Conservation (phyloP, 1,140 invertebrate species). For the Temnothorax curvispinosus region DNA sequence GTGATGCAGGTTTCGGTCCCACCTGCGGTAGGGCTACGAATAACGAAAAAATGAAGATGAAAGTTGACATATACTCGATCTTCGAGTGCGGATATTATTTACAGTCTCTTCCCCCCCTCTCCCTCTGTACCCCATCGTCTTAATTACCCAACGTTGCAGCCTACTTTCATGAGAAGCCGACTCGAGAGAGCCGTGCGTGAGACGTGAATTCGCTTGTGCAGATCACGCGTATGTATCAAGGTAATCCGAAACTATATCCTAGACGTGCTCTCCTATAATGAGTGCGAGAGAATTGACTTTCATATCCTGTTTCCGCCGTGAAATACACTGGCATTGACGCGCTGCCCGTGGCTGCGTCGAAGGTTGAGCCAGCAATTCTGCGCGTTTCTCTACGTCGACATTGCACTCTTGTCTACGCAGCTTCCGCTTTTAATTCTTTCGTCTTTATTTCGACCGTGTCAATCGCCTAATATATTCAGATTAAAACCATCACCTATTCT, state of each 20-base stretch:
- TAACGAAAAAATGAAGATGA: conserved; percentile 78
- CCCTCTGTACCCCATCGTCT: neutral
- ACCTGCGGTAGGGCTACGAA: conserved; percentile 88
- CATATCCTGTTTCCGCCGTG: conserved; percentile 67
- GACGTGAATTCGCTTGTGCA: neutral
- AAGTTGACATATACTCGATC: conserved; percentile 51
- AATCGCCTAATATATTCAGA: neutral
- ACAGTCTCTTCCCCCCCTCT: neutral
- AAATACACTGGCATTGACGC: conserved; percentile 66
- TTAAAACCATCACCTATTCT: neutral
- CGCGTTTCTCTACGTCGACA: neutral
- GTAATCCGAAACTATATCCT: conserved; percentile 66
- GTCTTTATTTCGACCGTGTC: neutral
- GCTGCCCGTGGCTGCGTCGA: conserved; percentile 63
- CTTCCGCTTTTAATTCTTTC: conserved; percentile 20
- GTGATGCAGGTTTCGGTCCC: conserved; percentile 94
- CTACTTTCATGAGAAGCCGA: conserved; percentile 65
- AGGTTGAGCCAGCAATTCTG: conserved; percentile 46
- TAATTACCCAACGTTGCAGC: conserved; percentile 70
- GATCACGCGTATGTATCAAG: conserved; percentile 49
- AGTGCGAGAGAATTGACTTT: conserved; percentile 58
- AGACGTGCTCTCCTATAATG: conserved; percentile 14
- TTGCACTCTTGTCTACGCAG: neutral
- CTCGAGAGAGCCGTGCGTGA: neutral
- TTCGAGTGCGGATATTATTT: conserved; percentile 58